A percentile compares a stretch with the other conserved stretches of the same genome.
phyloP scores from a whole-genome alignment of 2,888 invertebrate species.

The Icerya purchasi region DNA sequence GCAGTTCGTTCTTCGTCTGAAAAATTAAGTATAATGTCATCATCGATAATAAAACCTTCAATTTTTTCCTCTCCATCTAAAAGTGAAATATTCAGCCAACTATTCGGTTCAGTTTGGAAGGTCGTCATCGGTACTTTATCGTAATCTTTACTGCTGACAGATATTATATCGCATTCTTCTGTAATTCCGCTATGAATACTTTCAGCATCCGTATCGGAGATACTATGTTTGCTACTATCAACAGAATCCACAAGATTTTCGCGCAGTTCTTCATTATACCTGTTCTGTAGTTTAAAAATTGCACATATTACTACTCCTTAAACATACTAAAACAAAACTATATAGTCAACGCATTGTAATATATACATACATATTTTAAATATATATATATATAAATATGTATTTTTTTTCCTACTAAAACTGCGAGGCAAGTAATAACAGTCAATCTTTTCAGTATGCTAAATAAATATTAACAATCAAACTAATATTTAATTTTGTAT shows the following conservation, averaged over 20 bases:
- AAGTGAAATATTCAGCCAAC: constrained; percentile 12
- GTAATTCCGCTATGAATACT: neutral
- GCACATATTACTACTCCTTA: too few species aligned
- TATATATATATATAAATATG: too few species aligned
- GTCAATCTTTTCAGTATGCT: too few species aligned
- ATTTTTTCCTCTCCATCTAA: constrained; percentile 10
- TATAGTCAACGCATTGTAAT: too few species aligned
- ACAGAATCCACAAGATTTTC: neutral
- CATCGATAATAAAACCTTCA: constrained; percentile 10
- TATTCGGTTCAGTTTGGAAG: constrained; percentile 14
- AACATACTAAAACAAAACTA: too few species aligned
- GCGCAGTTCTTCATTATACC: neutral
- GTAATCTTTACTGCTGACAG: constrained; percentile 19
- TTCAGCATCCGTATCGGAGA: constrained; percentile 8
- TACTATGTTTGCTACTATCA: constrained; percentile 2
- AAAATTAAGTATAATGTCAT: constrained; percentile 40
- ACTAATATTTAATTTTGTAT: too few species aligned
- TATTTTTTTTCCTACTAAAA: too few species aligned
- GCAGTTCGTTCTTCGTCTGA: constrained; percentile 38
- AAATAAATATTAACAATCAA: too few species aligned
- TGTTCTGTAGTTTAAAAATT: too few species aligned
- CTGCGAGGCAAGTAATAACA: too few species aligned
- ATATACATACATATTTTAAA: too few species aligned
- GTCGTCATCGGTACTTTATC: constrained; percentile 17
- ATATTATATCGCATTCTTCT: constrained; percentile 22